phyloP scores from a whole-genome alignment of 2,113 vertebrate species.

The Lagopus leucura region DNA sequence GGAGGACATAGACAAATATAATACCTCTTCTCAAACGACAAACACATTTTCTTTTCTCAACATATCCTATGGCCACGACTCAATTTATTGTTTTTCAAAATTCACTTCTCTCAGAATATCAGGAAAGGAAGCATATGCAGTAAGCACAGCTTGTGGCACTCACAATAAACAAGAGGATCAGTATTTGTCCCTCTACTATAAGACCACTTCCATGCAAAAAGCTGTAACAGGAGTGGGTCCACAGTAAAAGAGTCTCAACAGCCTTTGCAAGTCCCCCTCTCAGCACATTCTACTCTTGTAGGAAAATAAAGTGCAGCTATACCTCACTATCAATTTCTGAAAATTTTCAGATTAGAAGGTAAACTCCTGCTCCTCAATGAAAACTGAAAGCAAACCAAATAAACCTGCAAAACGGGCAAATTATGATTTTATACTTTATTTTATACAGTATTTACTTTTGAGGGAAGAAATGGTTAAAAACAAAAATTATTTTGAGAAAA shows the following conservation, averaged over 20 bases:
- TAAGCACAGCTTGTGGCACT: neutral
- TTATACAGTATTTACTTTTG: neutral
- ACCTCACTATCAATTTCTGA: neutral
- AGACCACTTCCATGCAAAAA: neutral
- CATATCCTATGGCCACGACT: neutral
- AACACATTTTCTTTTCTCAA: neutral
- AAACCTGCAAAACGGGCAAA: neutral
- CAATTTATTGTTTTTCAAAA: neutral
- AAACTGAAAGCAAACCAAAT: neutral
- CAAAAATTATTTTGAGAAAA: neutral
- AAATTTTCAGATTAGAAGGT: neutral
- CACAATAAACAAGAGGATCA: fast-evolving
- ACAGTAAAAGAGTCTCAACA: neutral
- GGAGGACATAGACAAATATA: neutral
- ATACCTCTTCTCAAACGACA: too few relatives aligned
- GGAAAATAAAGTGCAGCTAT: neutral
- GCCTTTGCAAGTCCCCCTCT: neutral
- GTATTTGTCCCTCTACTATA: neutral
- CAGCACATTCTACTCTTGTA: neutral
- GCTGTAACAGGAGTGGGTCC: neutral
- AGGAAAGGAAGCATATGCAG: neutral
- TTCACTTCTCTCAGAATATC: neutral
- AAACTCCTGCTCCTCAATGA: neutral
- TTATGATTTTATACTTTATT: neutral
- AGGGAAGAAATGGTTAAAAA: neutral